These are phyloP conservation scores for Montipora foliosa DNA, from an alignment of 64 coral and sea anemone genomes.

Conservation along the genomic window DNA sequence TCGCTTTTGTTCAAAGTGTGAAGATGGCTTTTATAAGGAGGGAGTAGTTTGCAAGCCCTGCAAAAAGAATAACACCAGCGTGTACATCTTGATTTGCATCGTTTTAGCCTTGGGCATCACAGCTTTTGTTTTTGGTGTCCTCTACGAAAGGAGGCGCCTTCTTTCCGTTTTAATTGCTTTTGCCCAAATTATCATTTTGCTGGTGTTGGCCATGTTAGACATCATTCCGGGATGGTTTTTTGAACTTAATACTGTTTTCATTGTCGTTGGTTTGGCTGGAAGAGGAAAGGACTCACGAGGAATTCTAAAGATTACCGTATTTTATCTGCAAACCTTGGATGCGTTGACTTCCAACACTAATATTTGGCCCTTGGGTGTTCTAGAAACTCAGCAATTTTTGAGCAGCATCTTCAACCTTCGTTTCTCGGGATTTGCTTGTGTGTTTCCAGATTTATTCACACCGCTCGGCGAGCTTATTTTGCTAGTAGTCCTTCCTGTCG, in stretches of 20 bases:
- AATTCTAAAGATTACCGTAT: slow-evolving; percentile 72
- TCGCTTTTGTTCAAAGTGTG: slow-evolving; percentile 57
- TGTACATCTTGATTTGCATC: slow-evolving; percentile 42
- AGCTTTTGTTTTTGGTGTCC: slow-evolving; percentile 9
- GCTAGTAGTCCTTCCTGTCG: slow-evolving; percentile 63
- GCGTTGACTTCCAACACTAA: slow-evolving; percentile 65
- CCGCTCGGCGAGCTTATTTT: slow-evolving; percentile 66
- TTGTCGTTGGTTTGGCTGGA: slow-evolving; percentile 71
- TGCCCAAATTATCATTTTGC: slow-evolving; percentile 40
- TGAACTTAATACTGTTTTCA: slow-evolving; percentile 62
- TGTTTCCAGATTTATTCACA: slow-evolving; percentile 69
- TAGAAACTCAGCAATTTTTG: slow-evolving; percentile 50
- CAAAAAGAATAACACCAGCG: slow-evolving; percentile 13
- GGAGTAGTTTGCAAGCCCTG: slow-evolving; percentile 44
- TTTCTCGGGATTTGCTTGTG: slow-evolving; percentile 74
- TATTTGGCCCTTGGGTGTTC: slow-evolving; percentile 58
- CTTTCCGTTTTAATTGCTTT: slow-evolving; percentile 38
- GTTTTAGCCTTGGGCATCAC: slow-evolving; percentile 12
- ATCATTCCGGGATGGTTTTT: slow-evolving; percentile 84
- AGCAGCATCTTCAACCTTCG: slow-evolving; percentile 81
- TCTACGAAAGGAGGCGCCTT: slow-evolving; percentile 48
- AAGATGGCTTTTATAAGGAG: slow-evolving; percentile 56
- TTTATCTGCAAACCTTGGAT: slow-evolving; percentile 84
- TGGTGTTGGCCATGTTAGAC: slow-evolving; percentile 32
- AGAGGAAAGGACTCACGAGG: slow-evolving; percentile 41